Evolutionary conservation across 1,140 invertebrate genomes (phyloP).

Genomic region (Zaprionus gabonicus): DNA sequence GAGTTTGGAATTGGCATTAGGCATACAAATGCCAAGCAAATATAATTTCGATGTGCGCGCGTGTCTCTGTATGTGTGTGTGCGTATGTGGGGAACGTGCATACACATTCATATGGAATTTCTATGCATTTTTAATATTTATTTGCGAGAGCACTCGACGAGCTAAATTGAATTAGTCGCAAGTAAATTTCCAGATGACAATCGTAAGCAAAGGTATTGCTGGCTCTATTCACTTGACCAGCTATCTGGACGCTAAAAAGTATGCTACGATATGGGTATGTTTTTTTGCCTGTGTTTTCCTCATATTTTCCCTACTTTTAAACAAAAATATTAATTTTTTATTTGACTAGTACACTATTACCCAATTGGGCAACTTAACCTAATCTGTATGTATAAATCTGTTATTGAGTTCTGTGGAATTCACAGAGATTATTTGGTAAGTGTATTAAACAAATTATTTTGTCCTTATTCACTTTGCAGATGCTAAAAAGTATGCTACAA

Average conservation of each 20-base stretch:
- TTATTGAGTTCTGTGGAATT: too few species aligned
- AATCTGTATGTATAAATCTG: too few species aligned
- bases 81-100: slow-evolving; percentile 29
- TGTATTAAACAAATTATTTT: too few species aligned
- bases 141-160: slow-evolving; percentile 16
- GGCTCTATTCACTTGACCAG: neutral
- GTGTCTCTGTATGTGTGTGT: slow-evolving; percentile 9
- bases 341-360: too few species aligned
- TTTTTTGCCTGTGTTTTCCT: too few species aligned
- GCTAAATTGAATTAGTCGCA: neutral
- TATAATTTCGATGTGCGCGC: slow-evolving; percentile 29
- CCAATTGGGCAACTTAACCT: too few species aligned
- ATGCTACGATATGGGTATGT: too few species aligned
- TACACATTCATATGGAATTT: slow-evolving; percentile 29
- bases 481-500: neutral
- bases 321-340: too few species aligned
- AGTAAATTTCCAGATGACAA: neutral
- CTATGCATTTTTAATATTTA: slow-evolving; percentile 46
- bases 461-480: too few species aligned
- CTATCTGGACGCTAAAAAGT: neutral
- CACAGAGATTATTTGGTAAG: too few species aligned
- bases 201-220: neutral
- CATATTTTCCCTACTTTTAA: too few species aligned
- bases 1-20: slow-evolving; percentile 44
- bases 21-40: slow-evolving; percentile 46